Evolutionary conservation across 2,113 vertebrate species (phyloP).

Genomic region (Chamaetylas fuelleborni): DNA sequence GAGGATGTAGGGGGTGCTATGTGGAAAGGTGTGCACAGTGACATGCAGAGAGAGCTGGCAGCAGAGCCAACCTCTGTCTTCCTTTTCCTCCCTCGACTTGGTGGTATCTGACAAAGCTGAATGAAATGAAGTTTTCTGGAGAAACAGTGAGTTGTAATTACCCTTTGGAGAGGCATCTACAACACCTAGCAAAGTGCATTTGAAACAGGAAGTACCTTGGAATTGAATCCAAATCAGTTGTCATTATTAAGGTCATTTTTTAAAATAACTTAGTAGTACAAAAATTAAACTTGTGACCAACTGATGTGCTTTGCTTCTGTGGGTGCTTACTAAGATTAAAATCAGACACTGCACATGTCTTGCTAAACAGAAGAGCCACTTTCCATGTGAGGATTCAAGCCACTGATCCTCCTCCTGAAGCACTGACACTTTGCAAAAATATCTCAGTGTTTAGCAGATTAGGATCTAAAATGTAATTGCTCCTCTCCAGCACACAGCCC

Average conservation of each 20-base stretch:
- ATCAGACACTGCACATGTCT: not conserved
- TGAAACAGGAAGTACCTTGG: not conserved
- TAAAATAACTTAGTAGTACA: not conserved
- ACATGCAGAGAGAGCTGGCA: not conserved
- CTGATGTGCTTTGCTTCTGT: not conserved
- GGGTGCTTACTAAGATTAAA: not conserved
- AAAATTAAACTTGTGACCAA: not conserved
- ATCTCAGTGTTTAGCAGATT: not conserved
- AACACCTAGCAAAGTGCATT: not conserved
- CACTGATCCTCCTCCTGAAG: not conserved
- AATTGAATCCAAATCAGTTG: not conserved
- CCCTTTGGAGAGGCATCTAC: not conserved
- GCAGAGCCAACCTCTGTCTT: not conserved
- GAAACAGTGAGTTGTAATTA: not conserved
- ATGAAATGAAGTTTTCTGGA: not conserved
- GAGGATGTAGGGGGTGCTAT: not conserved
- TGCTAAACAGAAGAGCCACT: not conserved
- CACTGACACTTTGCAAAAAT: not conserved
- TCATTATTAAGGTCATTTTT: not conserved
- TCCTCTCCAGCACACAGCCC: not conserved
- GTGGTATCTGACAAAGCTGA: not conserved
- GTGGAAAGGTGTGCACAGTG: rapidly evolving
- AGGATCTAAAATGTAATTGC: not conserved
- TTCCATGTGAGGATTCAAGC: not conserved
- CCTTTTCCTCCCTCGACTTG: rapidly evolving